phyloP scores from a whole-genome alignment of 2,888 invertebrate genomes.

The Chloroclystis v-ata region DNA sequence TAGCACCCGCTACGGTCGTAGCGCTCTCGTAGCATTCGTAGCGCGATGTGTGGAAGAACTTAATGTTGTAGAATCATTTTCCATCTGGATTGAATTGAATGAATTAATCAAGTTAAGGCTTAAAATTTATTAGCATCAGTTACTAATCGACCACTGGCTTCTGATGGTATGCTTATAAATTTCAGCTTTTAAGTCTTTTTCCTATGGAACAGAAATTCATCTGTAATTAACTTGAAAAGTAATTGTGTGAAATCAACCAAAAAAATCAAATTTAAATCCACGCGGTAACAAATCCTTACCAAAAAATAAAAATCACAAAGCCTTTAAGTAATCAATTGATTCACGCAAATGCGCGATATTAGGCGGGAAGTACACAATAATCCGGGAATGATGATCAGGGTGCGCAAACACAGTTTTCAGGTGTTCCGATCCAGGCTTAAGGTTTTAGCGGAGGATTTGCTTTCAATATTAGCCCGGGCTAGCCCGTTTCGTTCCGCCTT shows the following conservation, averaged over 20 bases:
- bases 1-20: not conserved
- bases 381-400: constrained; percentile 71
- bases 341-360: constrained; percentile 61
- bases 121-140: no score
- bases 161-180: no score
- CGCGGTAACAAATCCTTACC: constrained; percentile 16
- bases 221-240: no score
- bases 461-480: constrained; percentile 78
- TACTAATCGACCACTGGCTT: no score
- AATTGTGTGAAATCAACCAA: no score
- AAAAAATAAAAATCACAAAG: constrained; percentile 40
- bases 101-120: not conserved
- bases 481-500: constrained; percentile 63
- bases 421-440: constrained; percentile 75
- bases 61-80: no score
- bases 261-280: not conserved
- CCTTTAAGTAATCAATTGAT: constrained; percentile 58
- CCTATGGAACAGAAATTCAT: no score
- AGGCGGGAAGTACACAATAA: constrained; percentile 72
- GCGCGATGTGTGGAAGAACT: not conserved
- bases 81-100: not conserved
- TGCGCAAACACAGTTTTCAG: constrained; percentile 71
- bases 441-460: constrained; percentile 78
- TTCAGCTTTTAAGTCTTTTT: no score
- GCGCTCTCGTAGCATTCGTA: not conserved